Evolutionary conservation across 2,113 vertebrate genomes (phyloP), one percentile per base, ranked within the genome.

Genomic region (Amia ocellicauda): DNA sequence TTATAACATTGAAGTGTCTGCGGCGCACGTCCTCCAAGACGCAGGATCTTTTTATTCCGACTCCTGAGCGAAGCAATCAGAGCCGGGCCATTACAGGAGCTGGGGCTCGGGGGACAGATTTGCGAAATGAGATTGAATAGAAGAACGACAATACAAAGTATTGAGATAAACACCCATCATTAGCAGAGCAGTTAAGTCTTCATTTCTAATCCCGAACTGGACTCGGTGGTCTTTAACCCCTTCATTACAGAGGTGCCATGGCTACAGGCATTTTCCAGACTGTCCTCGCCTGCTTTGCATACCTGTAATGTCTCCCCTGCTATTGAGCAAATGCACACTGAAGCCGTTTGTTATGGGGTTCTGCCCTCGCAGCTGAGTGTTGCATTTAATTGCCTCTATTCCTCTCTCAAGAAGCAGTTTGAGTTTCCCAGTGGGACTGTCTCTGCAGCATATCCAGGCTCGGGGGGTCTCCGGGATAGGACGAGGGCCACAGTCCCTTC

Each of bases 101-200:
- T 62, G 76, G 75, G 80, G 85, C 88, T 87, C 87, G 78, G 75
- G 88, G 88, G 88, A 90, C 81, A 87, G 86, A 85, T 90, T 86
- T 85, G 69, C 78, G 85, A 87, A 87, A 89, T 88, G 85, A 86
- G 85, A 89, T 85, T 75, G 78, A 85, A 81, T 82, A 77, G 71
- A 81, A 84, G 83, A 88, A 80, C 78, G 83, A 85, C 87, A 88
- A 89, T 88, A 88, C 88, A 88, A 88, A 88, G 86, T 86, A 88
- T 88, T 90, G 88, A 88, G 87, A 90, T 89, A 88, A 90, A 90
- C 86, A 89, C 86, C 87, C 84, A 76, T 85, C 83, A 89, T 90
- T 89, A 90, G 84, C 83, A 77, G 81, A 87, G 83, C 88, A 86
- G 86, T 90, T 90, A 90, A 90, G 87, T 80, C 85, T 88, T 85